phyloP scores from a whole-genome alignment of 2,888 invertebrate species.

The Metallyticus violacea region DNA sequence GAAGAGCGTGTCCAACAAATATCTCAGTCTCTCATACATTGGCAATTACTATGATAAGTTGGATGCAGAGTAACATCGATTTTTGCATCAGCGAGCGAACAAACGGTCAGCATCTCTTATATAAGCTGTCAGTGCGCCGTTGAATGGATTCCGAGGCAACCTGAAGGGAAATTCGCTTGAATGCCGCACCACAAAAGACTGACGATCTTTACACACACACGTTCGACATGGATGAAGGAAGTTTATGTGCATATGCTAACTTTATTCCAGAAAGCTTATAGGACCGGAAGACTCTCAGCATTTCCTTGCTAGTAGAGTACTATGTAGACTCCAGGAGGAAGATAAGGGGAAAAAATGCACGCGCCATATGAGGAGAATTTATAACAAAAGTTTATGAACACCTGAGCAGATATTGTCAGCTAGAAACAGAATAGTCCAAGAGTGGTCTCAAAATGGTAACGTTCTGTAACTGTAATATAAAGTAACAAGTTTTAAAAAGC shows the following conservation, averaged over 20 bases:
- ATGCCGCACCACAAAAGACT: background rate
- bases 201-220: background rate
- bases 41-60: no score
- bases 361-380: background rate
- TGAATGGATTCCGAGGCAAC: background rate
- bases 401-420: no score
- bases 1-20: no score
- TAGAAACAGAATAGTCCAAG: no score
- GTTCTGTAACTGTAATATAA: no score
- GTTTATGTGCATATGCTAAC: background rate
- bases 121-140: background rate
- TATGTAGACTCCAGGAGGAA: background rate
- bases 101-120: background rate
- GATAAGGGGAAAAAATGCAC: background rate
- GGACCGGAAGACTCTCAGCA: background rate
- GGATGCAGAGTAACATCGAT: no score
- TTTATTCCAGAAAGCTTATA: background rate
- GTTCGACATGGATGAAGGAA: background rate
- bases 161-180: background rate
- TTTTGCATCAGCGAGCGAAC: background rate
- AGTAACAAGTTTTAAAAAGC: no score
- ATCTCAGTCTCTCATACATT: no score
- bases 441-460: no score
- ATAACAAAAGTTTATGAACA: background rate
- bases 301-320: no score